These are phyloP conservation scores for Phallusia fumigata DNA, from an alignment of 23 tunicate species.

Conservation along the genomic window DNA sequence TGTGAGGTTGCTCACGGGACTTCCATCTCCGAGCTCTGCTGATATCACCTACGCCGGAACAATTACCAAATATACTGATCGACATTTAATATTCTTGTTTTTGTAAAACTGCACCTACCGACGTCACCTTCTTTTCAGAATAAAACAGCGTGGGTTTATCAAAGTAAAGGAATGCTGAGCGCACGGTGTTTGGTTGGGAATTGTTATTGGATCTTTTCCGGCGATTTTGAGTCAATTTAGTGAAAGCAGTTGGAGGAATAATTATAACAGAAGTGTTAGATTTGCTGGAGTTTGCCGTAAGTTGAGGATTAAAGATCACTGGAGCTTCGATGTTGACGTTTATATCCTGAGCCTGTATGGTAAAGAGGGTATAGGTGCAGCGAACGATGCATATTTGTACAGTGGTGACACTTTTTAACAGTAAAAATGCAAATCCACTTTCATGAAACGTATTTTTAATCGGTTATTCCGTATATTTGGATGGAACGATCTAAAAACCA, in stretches of 20 bases:
- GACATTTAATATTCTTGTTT: too few relatives aligned
- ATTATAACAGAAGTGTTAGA: neutral
- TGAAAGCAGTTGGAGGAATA: neutral
- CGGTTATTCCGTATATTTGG: too few relatives aligned
- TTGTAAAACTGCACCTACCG: neutral
- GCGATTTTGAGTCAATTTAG: neutral
- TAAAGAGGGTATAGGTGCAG: too few relatives aligned
- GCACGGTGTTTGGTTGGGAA: neutral
- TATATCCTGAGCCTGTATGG: neutral
- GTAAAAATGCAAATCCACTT: too few relatives aligned
- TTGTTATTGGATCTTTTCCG: neutral
- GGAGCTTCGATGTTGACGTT: neutral
- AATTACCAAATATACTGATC: too few relatives aligned
- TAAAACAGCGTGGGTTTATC: neutral
- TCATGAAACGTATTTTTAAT: too few relatives aligned
- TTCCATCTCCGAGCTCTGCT: neutral
- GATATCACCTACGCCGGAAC: neutral
- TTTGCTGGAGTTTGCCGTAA: neutral
- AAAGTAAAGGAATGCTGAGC: neutral
- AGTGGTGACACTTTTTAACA: too few relatives aligned
- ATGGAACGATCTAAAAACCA: too few relatives aligned
- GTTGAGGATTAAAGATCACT: neutral
- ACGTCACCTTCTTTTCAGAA: conserved; percentile 5
- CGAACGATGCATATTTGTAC: too few relatives aligned
- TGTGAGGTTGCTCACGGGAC: neutral